Percentiles rank a stretch among this genome's conserved stretches.
Conservation (phyloP, 2,888 invertebrate genomes). For the Onthophagus sagittarius region DNA sequence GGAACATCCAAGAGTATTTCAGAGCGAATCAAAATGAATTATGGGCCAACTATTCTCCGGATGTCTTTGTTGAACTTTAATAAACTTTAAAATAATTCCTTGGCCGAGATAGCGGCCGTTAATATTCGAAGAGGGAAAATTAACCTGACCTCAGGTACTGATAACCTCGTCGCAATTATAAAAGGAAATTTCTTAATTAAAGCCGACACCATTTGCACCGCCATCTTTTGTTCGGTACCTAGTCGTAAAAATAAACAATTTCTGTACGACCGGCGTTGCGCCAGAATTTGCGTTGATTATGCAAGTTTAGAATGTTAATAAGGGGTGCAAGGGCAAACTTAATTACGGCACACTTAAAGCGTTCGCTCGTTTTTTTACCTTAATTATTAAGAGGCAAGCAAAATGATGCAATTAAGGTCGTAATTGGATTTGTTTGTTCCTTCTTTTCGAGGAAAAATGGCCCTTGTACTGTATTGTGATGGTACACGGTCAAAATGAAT, state of each 20-base stretch:
- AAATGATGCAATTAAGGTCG: background rate
- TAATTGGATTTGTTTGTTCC: background rate
- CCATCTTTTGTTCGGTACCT: background rate
- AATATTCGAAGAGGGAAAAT: background rate
- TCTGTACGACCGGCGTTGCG: background rate
- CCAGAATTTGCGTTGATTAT: background rate
- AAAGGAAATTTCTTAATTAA: conserved; percentile 13
- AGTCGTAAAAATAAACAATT: conserved; percentile 9
- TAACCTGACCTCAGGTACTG: conserved; percentile 8
- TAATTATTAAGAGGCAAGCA: conserved; percentile 5
- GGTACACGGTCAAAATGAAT: background rate
- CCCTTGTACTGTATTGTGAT: background rate
- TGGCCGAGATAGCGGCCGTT: background rate
- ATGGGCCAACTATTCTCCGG: background rate
- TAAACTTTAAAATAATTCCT: conserved; percentile 11
- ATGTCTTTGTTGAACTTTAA: background rate
- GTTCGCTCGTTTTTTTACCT: background rate
- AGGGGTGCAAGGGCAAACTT: conserved; percentile 5
- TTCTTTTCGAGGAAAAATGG: background rate
- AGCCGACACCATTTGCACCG: background rate
- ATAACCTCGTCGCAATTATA: conserved; percentile 13
- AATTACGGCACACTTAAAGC: conserved; percentile 9
- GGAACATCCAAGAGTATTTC: background rate
- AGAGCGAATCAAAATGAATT: background rate
- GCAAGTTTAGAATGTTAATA: conserved; percentile 2